Base-by-base conservation (phyloP, 37 sponge, comb jelly and placozoan genomes). In the Haliclona indistincta region DNA sequence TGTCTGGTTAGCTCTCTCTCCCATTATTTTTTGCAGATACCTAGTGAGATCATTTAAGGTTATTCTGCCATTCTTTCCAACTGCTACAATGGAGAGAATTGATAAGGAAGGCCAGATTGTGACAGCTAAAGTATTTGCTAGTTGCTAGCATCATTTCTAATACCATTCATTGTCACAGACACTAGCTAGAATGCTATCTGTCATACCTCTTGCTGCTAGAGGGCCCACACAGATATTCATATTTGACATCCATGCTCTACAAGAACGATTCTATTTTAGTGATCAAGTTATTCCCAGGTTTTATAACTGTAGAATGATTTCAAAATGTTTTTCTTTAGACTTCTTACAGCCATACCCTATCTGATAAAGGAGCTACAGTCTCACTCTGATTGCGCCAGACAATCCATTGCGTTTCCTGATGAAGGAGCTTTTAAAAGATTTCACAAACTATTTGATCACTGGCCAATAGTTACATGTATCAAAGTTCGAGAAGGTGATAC, bases 51-150 rank as follows among this genome's bases (percentile, higher is more conserved):
- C 96, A 35, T 91, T 95, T 69, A 56, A 86, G 28, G 76, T 95
- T 49, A 95, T 95, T 56, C 80, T 95, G 1, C 96, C 96, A 2
- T 91, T 84, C 84, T 95, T 95, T 80, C 89, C 96, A 35, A 95
- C 96, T 2, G 93, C 81, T 7, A 95, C 96, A 19, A 95, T 95
- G 96, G 96, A 95, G 82, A 79, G 93, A 41, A 75, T 95, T 6
- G 96, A 95, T 73, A 67, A 63, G 19, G 96, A 95, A 63, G 96
- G 96, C 47, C 96, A 95, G 61, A 81, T 95, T 29, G 67, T 81
- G 29, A 91, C 93, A 13, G 93, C 93, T 7, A 84, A 80, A 72
- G 90, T 84, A 58, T 58, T n/a, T 58, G 7, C 60, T 25, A n/a
- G 60, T 58, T 25, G 6, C 11, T 58, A 20, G 28, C n/a, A 11